These are phyloP conservation scores for Synergus itoensis DNA, from an alignment of 2,888 invertebrate genomes.

Conservation along the genomic window DNA sequence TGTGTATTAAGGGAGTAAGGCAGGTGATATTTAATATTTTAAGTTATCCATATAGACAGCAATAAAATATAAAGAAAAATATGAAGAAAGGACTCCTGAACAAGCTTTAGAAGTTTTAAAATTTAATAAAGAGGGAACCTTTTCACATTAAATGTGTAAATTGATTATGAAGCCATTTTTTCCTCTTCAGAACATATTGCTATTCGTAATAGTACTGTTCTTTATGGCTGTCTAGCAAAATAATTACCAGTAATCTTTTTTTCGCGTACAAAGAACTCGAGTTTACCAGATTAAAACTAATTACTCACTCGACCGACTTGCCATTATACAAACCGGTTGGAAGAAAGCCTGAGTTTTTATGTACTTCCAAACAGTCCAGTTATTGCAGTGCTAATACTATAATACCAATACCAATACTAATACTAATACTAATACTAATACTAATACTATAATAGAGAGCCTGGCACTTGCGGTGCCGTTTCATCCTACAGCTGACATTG, in stretches of 20 bases:
- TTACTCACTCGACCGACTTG: slow-evolving; percentile 32
- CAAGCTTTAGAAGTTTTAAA: neutral
- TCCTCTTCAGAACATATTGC: neutral
- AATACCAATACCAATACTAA: no score
- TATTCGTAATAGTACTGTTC: slow-evolving; percentile 12
- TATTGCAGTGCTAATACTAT: slow-evolving; percentile 12
- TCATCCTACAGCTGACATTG: slow-evolving; percentile 33
- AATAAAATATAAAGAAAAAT: neutral
- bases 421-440: neutral
- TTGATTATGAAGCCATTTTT: slow-evolving; percentile 31
- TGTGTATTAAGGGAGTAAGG: neutral
- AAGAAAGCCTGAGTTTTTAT: slow-evolving; percentile 36
- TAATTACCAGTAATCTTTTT: slow-evolving; percentile 27
- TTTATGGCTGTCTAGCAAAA: slow-evolving; percentile 28
- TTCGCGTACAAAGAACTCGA: slow-evolving; percentile 32
- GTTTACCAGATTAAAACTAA: slow-evolving; percentile 40
- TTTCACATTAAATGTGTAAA: neutral
- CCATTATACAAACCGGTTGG: slow-evolving; percentile 26
- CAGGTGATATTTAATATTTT: neutral
- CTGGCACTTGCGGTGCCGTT: slow-evolving; percentile 16
- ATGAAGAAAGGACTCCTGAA: neutral
- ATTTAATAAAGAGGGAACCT: neutral
- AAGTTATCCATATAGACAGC: neutral
- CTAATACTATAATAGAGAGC: slow-evolving; percentile 38
- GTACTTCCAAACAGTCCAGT: slow-evolving; percentile 27